Evolutionary conservation across 1,140 invertebrate genomes (phyloP), one percentile per base, ranked within the genome.

Genomic region (Gonatopus flavifemur): DNA sequence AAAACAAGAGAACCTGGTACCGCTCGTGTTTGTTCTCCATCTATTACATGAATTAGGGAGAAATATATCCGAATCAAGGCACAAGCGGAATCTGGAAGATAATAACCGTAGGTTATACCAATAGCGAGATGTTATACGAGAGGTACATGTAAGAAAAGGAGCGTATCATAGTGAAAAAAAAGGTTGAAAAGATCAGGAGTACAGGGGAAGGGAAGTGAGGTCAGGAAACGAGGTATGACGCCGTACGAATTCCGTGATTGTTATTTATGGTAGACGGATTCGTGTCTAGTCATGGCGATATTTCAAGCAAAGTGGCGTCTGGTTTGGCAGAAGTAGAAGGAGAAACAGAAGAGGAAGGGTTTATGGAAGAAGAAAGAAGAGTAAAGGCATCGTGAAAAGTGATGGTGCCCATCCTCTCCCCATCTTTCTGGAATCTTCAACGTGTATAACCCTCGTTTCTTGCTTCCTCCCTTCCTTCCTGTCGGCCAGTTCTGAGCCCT

Each of bases 181-280:
- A 18, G 35, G 35, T 31, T 9, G 28, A 8, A 31, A 31, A 31
- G 35, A n/a, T n/a, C n/a, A 37, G 35, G 5, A 37, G 35, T 20
- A 12, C 22, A 16, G 22, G 15, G 8, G 28, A 31, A 20, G 3
- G 15, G 35, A 37, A 20, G n/a, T n/a, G 52, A 54, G 47, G 52
- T 50, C 47, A 54, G 48, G 37, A 15, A 39, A 39, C 9, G 19
- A 4, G 20, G 10, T 22, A 21, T 36, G 45, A 49, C 51, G 38
- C 16, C 40, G 15, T 36, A 49, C 37, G 33, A 52, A 65, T 58
- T 33, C 13, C 24, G 43, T 42, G 54, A 58, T 64, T 53, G 62
- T 61, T 61, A 65, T 65, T 58, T 61, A 64, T 61, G 62, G 42
- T 52, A 19, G 32, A 49, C 53, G 61, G 42, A 63, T 59, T 64